These are phyloP conservation scores for Epirrhoe alternata DNA, from an alignment of 2,888 invertebrate genomes.

Conservation along the genomic window DNA sequence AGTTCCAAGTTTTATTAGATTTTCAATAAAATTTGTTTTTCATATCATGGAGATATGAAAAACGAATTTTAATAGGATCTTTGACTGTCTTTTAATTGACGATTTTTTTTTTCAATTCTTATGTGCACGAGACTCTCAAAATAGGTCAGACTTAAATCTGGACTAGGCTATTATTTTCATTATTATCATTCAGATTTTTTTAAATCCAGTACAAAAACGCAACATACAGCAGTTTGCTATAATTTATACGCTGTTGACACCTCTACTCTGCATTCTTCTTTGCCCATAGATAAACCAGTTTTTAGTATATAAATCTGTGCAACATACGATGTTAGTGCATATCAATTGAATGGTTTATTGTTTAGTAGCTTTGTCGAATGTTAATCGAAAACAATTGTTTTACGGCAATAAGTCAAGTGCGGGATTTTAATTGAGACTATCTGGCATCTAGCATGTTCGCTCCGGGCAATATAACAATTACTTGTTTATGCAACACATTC, in stretches of 20 bases:
- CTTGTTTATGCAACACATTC: constrained; percentile 36
- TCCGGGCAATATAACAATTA: constrained; percentile 56
- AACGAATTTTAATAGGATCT: no score
- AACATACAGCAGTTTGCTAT: neutral
- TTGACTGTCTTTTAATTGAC: no score
- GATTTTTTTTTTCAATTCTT: no score
- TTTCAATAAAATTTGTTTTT: no score
- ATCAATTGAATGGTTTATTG: constrained; percentile 65
- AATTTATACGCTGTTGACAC: neutral
- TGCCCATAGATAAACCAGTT: constrained; percentile 8
- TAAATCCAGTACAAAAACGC: neutral
- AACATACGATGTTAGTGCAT: constrained; percentile 49
- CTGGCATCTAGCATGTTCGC: constrained; percentile 61
- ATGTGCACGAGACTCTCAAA: no score
- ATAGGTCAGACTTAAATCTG: no score
- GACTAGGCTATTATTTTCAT: no score
- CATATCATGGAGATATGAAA: no score
- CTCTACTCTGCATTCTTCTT: constrained; percentile 10
- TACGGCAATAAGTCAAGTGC: constrained; percentile 72
- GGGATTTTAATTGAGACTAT: constrained; percentile 77
- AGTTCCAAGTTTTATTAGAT: no score
- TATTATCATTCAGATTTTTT: neutral
- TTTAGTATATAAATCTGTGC: constrained; percentile 44
- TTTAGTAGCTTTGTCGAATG: constrained; percentile 74
- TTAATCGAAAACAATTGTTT: constrained; percentile 83